A percentile compares a stretch with the other conserved stretches of the same genome.
phyloP scores from a whole-genome alignment of 2,113 vertebrate species.

The Nematolebias whitei region DNA sequence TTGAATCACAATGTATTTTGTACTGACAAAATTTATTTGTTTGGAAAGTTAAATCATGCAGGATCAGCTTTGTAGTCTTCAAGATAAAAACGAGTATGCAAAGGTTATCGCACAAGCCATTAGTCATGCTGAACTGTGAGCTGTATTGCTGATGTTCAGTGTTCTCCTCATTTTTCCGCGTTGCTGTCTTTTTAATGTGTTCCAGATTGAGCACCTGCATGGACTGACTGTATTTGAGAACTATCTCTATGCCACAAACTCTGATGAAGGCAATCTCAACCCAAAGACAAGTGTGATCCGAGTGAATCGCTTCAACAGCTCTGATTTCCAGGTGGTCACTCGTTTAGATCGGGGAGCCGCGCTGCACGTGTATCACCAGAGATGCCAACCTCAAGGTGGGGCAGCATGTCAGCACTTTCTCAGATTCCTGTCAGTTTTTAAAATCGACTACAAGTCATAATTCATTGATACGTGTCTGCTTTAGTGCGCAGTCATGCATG shows the following conservation, averaged over 20 bases:
- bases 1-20: background rate
- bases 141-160: background rate
- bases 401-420: fast-evolving
- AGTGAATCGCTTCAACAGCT: slow-evolving; percentile 96
- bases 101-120: background rate
- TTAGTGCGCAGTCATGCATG: slow-evolving; percentile 95
- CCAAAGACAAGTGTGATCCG: slow-evolving; percentile 96
- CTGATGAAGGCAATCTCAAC: slow-evolving; percentile 92
- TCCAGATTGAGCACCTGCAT: slow-evolving; percentile 92
- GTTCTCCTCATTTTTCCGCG: background rate
- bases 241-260: slow-evolving; percentile 96
- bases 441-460: background rate
- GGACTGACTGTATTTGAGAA: slow-evolving; percentile 97
- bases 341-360: slow-evolving; percentile 93
- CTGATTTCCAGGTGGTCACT: slow-evolving; percentile 92
- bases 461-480: background rate
- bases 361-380: slow-evolving; percentile 94
- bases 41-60: background rate
- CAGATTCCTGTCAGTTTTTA: background rate
- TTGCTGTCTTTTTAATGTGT: background rate
- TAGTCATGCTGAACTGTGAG: slow-evolving; percentile 5
- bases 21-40: slow-evolving; percentile 4
- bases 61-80: slow-evolving; percentile 6
- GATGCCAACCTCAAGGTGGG: slow-evolving; percentile 92
- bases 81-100: slow-evolving; percentile 19